phyloP scores from a whole-genome alignment of 2,113 vertebrate species.

The Fregata magnificens region DNA sequence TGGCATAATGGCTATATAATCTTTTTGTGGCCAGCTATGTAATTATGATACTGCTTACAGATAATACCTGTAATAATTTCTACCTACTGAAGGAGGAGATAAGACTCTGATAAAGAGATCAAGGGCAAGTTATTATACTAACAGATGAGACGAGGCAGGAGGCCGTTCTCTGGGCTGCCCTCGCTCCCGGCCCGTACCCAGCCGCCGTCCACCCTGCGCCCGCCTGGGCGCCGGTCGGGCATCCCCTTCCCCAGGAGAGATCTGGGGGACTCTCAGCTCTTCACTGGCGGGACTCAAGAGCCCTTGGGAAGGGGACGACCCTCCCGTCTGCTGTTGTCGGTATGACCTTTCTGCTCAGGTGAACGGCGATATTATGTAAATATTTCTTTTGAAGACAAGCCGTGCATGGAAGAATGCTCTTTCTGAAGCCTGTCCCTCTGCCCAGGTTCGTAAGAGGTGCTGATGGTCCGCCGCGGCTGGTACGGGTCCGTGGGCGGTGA shows the following conservation, averaged over 20 bases:
- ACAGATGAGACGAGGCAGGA: background rate
- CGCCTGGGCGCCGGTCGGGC: background rate
- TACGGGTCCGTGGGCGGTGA: background rate
- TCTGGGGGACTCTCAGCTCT: background rate
- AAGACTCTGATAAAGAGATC: background rate
- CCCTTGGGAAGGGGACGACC: background rate
- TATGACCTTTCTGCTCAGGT: background rate
- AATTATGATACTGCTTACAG: background rate
- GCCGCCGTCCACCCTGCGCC: background rate
- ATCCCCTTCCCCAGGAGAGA: background rate
- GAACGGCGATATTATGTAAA: background rate
- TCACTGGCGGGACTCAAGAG: background rate
- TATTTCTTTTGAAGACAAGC: background rate
- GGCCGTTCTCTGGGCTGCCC: fast-evolving
- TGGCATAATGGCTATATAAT: background rate
- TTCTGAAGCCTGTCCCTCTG: background rate
- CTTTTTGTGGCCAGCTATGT: background rate
- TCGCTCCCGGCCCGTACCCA: background rate
- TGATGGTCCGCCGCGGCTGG: background rate
- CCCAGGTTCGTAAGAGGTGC: background rate
- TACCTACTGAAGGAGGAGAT: background rate
- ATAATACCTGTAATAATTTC: background rate
- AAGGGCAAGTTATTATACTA: background rate
- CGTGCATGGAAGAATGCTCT: background rate
- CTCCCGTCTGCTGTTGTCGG: background rate